Base-by-base conservation (phyloP, 2,888 invertebrate species). In the Nomada ruficornis region DNA sequence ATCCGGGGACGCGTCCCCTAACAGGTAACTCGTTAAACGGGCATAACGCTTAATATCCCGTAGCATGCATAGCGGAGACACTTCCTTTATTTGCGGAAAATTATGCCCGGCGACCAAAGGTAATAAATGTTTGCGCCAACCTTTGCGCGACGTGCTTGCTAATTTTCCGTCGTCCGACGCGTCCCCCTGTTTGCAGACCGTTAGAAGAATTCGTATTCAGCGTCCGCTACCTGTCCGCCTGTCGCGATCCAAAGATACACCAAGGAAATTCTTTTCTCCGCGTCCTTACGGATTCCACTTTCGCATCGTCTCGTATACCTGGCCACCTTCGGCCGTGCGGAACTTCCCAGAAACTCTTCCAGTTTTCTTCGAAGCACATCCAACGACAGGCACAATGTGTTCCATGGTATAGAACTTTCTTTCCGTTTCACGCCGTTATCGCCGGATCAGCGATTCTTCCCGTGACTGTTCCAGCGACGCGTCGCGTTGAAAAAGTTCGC, bases 201-300 rank as follows among this genome's bases (percentile, higher is more conserved):
- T 80, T 78, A 78, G 77, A 55, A 68, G 70, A 72, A 79, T 77
- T 81, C 55, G 67, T 71, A 76, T 69, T 74, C 74, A 62, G 10
- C 36, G 54, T 36, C 68, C 15, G 44, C 71, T 87, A 84, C 86
- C 86, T 82, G 87, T 20, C 26, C 18, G 23, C 69, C 36, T 13
- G 62, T 42, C 59, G 59, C 69, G 71, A 57, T 69, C 47, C 77
- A 18, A 18, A 18, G 73, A 76, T 63, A 67, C 42, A 26, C 18
- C 57, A 1, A 23, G 76, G 65, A 83, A 77, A 83, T 80, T 82
- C 80, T 64, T 73, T 13, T 36, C 23, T 5, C 47, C 29, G 65
- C 69, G 70, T 44, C 52, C 29, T 23, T 11, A 23, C 23, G 47
- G 55, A 68, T 65, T 50, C 55, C 69, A 62, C 57, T 75, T 72